Evolutionary conservation across 2,888 invertebrate species (phyloP), one percentile per base, ranked within the genome.

Genomic region (Poecilus cupreus): DNA sequence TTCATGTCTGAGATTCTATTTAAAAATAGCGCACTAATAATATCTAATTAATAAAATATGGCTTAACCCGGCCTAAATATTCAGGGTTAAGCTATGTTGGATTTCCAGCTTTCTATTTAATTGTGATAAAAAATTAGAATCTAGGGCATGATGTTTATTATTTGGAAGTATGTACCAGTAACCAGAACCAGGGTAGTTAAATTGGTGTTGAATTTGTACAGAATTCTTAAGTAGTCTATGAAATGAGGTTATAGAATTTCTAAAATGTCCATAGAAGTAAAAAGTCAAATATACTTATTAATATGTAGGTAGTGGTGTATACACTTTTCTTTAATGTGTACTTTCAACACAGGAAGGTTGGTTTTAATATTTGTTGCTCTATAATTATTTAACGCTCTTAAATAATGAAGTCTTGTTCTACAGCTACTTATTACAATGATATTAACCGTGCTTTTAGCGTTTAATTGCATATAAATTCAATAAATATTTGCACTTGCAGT

Each of bases 241-340:
- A 39, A 68, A 18, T 68, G 64, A 68, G 64, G 64, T 68, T 68
- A 68, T 37, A 37, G 16, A 32, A 37, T 68, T 68, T 68, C 64
- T 68, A 68, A 68, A 68, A 68, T 68, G 37, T 68, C 37, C 18
- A 37, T 60, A 24, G 26, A 32, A 26, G 60, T 16, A 68, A 39
- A 10, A 43, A 43, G 43, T 18, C 51, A 51, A 68, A 68, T 68
- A 37, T 24, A 32, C 4, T 3, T 32, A 32, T 68, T 68, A 60
- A 60, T 60, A 60, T 60, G 60, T 60, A 60, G 60, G 26, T 60
- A 60, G 32, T 13, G 24, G 6, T 22, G 54, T 43, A 43, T n/a
- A 43, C 43, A 43, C 5, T 43, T 43, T 43, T n/a, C 43, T 43
- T 22, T 18, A 11, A 37, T 68, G 37, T 68, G 37, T 37, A 68